Base-by-base conservation (phyloP, 1,140 invertebrate genomes). In the Drosophila bocki region DNA sequence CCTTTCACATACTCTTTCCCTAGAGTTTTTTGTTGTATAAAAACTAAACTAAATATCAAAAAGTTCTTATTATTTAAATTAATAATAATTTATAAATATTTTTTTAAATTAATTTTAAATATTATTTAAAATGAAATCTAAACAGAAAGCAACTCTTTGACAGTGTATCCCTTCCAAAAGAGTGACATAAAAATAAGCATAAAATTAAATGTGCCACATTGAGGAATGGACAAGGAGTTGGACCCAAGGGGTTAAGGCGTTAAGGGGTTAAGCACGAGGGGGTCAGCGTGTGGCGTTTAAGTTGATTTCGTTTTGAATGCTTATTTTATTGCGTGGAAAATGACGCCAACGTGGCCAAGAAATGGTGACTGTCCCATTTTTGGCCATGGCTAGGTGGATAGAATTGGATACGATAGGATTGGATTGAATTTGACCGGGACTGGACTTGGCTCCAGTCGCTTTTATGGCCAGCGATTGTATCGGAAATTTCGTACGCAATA, bases 311-410 rank as follows among this genome's bases (percentile, higher is more conserved):
- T 81, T 91, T 91, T 91, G 80, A 91, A 91, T 91, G 88, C 78
- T 91, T 90, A 91, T 91, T 91, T 91, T 91, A 91, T 91, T 90
- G 90, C 90, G 84, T 86, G 85, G 90, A 91, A 91, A 91, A 91
- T 90, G 90, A 91, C 90, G 90, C 90, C 90, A 91, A 91, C 82
- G 82, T 91, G 90, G 90, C 90, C 90, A 86, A 90, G 78, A 84
- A 90, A 87, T 83, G 87, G 80, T 80, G 80, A 75, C 54, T 59
- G 64, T 59, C 57, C 58, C 60, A 47, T 35, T 50, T 50, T 58
- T 42, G 39, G 37, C 17, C 51, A 32, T 22, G 50, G 11, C 45
- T 45, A 71, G 67, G 64, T 71, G 69, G 60, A 6, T 42, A 12
- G 15, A 19, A 41, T 29, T 22, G 33, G 51, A 35, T 53, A 12